Evolutionary conservation across 2,113 vertebrate species (phyloP), one percentile per base, ranked within the genome.

Genomic region (Emberiza fucata): DNA sequence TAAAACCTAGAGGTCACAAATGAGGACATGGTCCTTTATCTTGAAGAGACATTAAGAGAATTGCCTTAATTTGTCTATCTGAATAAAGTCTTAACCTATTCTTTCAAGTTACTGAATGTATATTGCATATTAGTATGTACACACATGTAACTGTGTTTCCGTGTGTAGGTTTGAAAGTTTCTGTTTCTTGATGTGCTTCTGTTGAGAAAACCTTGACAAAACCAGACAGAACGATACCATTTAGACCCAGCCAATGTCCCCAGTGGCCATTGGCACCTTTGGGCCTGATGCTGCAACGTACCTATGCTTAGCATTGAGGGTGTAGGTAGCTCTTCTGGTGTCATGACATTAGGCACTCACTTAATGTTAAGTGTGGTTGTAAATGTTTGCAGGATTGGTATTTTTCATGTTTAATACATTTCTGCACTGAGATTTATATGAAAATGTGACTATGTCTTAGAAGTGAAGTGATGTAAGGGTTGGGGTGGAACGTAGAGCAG

Each of bases 81-180:
- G 90, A 97, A 96, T 96, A 96, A 97, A 96, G 95, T 97, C 95
- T 97, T 96, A 96, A 96, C 70, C 86, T 96, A 94, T 95, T 92
- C 93, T 94, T 97, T 97, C 76, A 94, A 94, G 94, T 97, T 97
- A 69, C 65, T 97, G 96, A 97, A 97, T 97, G 96, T 97, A 97
- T 96, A 96, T 94, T 96, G 93, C 93, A 71, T 97, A 96, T 75
- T 93, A 84, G 95, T 95, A 6, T 81, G 95, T 96, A 94, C 82
- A 94, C 95, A 95, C 88, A 29, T 90, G 95, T 96, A 88, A 93
- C 72, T 88, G 92, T 97, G 60, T 94, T 97, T 90, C 83, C 2
- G 45, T 97, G 95, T 60, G 88, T 97, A 94, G 92, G 69, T 88
- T 93, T 94, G 92, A 82, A 88, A 93, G 92, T 94, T 97, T 95